Evolutionary conservation across 2,888 invertebrate genomes (phyloP), one percentile per base, ranked within the genome.

Genomic region (Oeneis ivallda): DNA sequence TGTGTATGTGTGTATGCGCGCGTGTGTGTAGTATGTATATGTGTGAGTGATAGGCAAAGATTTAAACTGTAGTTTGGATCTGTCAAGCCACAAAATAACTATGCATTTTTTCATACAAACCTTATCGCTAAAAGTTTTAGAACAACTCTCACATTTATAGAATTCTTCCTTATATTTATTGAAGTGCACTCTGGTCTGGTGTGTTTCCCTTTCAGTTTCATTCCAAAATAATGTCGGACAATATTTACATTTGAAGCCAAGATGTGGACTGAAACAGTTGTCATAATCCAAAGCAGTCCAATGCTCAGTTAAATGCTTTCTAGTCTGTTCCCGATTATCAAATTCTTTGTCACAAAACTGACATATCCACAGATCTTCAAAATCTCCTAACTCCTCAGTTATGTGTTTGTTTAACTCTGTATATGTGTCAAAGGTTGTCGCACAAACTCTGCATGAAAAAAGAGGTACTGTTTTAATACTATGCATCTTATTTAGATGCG

Each of bases 291-390:
- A 70, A 1, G 69, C 69, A 53, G 82, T 79, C 83, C 81, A 87
- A 71, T 90, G 92, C 47, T 82, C 84, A 0, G 83, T 83, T 69
- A 89, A 74, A 74, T 89, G 91, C 7, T 71, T 73, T 49, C 92
- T 79, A 0, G 89, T 84, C 0, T 74, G 71, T 67, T 82, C 84
- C 50, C 92, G 72, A 26, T 83, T 80, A 47, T 86, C 80, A 83
- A 92, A 92, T 69, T 92, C 92, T 45, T 86, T 85, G 52, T 92
- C 89, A 78, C 93, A 93, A 74, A 92, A 89, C 79, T 93, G 92
- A 77, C 93, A 93, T 4, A 91, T 74, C 88, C 91, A 92, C 1
- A 92, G 75, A 66, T 91, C 85, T 3, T 89, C 85, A 76, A 92
- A 92, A 41, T 89, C 86, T 0, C 79, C 81, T 58, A 89, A 68